A percentile compares a stretch with the other conserved stretches of the same genome.
Evolutionary conservation across 2,113 vertebrate species (phyloP).

Genomic region (Brachypodius melanocephalos): DNA sequence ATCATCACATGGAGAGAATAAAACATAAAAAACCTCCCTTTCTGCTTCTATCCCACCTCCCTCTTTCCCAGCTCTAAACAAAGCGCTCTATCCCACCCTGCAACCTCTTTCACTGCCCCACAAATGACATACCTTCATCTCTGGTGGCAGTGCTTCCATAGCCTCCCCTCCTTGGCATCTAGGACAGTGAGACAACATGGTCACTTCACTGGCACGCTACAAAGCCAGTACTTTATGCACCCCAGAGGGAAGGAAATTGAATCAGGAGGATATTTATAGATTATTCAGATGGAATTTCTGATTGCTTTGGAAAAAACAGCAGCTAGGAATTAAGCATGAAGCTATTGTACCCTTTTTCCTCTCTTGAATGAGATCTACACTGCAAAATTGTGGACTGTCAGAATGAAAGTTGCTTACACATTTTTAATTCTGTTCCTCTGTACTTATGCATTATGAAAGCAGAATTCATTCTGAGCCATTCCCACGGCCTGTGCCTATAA

Average conservation of each 20-base stretch:
- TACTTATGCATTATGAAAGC: conserved; percentile 31
- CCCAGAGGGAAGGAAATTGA: conserved; percentile 38
- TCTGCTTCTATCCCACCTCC: neutral
- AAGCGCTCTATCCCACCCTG: too few relatives aligned
- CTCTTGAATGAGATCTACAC: neutral
- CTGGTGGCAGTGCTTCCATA: neutral
- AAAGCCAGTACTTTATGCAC: neutral
- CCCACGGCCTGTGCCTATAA: neutral
- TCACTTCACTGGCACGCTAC: neutral
- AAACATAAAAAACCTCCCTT: neutral
- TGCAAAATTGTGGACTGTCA: neutral
- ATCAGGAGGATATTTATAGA: conserved; percentile 27
- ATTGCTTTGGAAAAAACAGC: neutral
- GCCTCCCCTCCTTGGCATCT: neutral
- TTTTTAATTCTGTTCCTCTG: conserved; percentile 23
- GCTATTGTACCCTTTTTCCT: neutral
- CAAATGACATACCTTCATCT: neutral
- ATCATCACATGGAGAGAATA: neutral
- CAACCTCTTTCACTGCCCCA: neutral
- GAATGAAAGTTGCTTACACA: neutral
- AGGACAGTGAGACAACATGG: neutral
- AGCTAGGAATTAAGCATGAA: neutral
- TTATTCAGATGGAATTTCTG: neutral
- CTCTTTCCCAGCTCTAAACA: neutral
- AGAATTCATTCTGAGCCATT: neutral